Evolutionary conservation across 1,140 invertebrate genomes (phyloP), one percentile per base, ranked within the genome.

Genomic region (Hermatobates lingyangjiaoensis): DNA sequence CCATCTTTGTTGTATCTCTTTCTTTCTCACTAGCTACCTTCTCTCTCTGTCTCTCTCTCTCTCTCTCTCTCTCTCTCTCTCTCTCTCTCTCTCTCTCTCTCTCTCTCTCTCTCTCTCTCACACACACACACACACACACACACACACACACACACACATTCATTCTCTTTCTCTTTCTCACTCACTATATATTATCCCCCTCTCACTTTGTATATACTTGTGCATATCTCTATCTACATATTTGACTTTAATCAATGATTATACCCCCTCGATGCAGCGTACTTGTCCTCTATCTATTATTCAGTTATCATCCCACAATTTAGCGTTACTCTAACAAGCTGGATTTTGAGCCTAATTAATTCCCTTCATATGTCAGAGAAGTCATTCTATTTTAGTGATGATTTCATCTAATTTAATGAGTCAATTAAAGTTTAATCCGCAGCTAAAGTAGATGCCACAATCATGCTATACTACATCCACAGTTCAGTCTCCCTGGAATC

Each of bases 31-130:
- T 14, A 14, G 12, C 24, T 18, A 14, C 28, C 7, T 24, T 28
- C 49, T 50, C 48, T 1, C 15, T 21, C 34, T 24, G 27, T 23
- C 39, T 7, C 45, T 7, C 20, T 27, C 34, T 30, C 49, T 44
- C 49, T 26, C 23, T 21, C 49, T 23, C 23, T 27, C 40, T 30
- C 49, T 51, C 30, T 34, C 30, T 34, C 30, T 34, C 30, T 34
- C 30, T 34, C 30, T 34, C 30, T 34, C 30, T 34, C 30, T 34
- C 30, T 34, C 30, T 34, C 30, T 34, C 30, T 34, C 30, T 34
- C 30, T 34, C 30, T 34, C 30, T 34, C 30, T 34, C 30, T 34
- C 30, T 34, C 30, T 34, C 30, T 34, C 30, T 34, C 30, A 10
- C 30, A 10, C 30, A 10, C 30, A 10, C 30, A 10, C 30, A 10